Evolutionary conservation across 2,113 vertebrate species (phyloP).

Genomic region (Gopherus evgoodei): DNA sequence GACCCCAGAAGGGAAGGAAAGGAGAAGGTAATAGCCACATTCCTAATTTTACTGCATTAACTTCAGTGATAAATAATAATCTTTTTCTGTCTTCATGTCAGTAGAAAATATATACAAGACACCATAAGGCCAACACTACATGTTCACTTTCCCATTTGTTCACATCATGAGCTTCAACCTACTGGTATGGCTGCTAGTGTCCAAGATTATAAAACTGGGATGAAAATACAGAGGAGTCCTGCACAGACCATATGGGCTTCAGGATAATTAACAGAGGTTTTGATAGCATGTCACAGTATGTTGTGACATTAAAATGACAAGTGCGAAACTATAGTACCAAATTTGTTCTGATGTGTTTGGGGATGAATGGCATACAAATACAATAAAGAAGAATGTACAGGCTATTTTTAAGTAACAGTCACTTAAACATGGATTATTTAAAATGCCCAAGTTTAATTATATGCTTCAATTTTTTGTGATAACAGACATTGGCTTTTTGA

Average conservation of each 20-base stretch:
- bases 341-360: no score
- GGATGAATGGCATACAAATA: no score
- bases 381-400: neutral
- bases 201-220: fast-evolving
- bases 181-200: neutral
- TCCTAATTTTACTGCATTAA: neutral
- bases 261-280: neutral
- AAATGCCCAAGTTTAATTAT: neutral
- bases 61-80: neutral
- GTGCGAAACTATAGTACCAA: neutral
- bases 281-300: neutral
- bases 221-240: neutral
- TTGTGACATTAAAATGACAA: neutral
- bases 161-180: fast-evolving
- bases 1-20: neutral
- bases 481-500: neutral
- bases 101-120: neutral
- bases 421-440: neutral
- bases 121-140: neutral
- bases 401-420: fast-evolving
- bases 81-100: neutral
- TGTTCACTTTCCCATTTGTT: neutral
- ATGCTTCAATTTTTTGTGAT: neutral
- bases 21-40: neutral
- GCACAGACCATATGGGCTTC: neutral